Evolutionary conservation across 1,140 invertebrate species (phyloP), one percentile per base, ranked within the genome.

Genomic region (Coboldia fuscipes): DNA sequence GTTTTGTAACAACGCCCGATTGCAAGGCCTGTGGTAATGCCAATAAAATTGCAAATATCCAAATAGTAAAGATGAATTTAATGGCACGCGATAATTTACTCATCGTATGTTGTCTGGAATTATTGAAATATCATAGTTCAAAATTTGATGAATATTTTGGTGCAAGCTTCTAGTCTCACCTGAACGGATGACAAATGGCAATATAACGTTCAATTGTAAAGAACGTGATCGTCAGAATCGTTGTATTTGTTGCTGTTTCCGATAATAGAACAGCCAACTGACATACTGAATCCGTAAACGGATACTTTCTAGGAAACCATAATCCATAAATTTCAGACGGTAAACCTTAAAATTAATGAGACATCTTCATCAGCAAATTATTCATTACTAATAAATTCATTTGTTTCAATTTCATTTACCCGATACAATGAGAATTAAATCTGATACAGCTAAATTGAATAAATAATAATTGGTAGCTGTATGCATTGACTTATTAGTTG

Each of bases 141-240:
- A 10, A n/a, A 10, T 27, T 7, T 23, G 22, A 23, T 23, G 22
- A 4, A 27, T 27, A 27, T 12, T 4, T 27, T 27, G 12, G 4
- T 14, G 24, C 3, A n/a, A 27, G 24, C 22, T 23, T 23, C 17
- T 31, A 19, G 30, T 16, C 13, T 45, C 38, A 66, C 43, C 66
- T 59, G 42, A 83, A 65, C 4, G 79, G 79, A 54, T 81, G 74
- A 45, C 78, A 81, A 37, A 83, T 81, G 30, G 78, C 79, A n/a
- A 83, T 60, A 48, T 82, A 86, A 10, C 83, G 58, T 52, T 88
- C 83, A 3, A 82, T 62, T 1, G 82, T 85, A 55, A 86, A 86
- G 9, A 74, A 72, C 1, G 83, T 85, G 39, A 93, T 92, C 2
- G 84, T 92, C n/a, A 92, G 58, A 1, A 92, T 78, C 0, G 85